A percentile compares a stretch with the other conserved stretches of the same genome.
Evolutionary conservation across 2,113 vertebrate species (phyloP).

Genomic region (Epinephelus lanceolatus): DNA sequence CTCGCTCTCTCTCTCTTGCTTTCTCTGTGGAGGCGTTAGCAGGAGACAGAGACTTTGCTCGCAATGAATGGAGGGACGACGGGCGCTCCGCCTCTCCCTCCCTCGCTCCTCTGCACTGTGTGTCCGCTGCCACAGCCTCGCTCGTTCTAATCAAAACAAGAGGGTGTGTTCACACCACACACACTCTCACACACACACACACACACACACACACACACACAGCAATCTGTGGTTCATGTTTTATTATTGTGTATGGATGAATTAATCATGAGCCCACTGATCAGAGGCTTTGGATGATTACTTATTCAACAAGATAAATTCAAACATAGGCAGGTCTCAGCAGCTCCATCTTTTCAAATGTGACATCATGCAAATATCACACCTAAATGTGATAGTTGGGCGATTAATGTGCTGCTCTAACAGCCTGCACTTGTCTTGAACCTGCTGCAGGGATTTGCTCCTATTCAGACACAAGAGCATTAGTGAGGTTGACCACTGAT

Average conservation of each 20-base stretch:
- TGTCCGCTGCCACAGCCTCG: conserved; percentile 1
- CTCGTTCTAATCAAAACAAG: conserved; percentile 64
- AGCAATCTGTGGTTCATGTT: conserved; percentile 38
- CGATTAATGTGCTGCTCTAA: not conserved
- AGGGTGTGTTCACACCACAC: conserved; percentile 43
- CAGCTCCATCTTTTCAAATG: not conserved
- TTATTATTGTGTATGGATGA: conserved; percentile 52
- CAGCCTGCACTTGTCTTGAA: not conserved
- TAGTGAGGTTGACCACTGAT: too few species aligned
- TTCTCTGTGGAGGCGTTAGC: conserved; percentile 19
- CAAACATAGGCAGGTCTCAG: not conserved
- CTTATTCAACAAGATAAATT: conserved; percentile 23
- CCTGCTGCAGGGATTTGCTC: not conserved
- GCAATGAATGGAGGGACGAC: conserved; percentile 79
- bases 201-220: not conserved
- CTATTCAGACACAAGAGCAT: not conserved
- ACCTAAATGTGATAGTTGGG: not conserved
- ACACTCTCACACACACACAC: conserved; percentile 8
- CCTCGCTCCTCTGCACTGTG: not conserved
- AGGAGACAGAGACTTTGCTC: conserved; percentile 58
- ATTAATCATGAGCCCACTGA: conserved; percentile 70
- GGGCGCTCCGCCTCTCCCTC: not conserved
- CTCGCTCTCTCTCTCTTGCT: conserved; percentile 4
- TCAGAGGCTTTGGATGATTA: conserved; percentile 43
- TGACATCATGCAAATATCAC: not conserved